Conservation (phyloP, 2,113 vertebrate species). For the Lagenorhynchus albirostris region DNA sequence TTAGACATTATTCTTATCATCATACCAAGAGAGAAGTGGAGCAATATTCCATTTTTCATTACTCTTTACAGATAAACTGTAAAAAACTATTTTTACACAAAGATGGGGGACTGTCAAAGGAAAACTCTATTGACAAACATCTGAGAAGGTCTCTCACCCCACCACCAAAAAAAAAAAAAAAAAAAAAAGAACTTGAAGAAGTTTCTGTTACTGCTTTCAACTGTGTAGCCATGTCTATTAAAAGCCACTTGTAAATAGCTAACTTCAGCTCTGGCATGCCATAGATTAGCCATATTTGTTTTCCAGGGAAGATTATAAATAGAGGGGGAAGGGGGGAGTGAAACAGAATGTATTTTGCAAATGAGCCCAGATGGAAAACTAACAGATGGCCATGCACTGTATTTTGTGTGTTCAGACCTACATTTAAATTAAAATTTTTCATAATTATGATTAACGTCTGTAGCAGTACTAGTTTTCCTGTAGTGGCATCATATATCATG, state of each 20-base stretch:
- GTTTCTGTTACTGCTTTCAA: slow-evolving; percentile 78
- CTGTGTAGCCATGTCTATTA: slow-evolving; percentile 79
- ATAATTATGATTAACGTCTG: slow-evolving; percentile 85
- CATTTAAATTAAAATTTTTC: slow-evolving; percentile 89
- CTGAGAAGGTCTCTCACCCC: slow-evolving; percentile 8
- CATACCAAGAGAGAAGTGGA: not conserved
- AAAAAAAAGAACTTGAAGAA: slow-evolving; percentile 72
- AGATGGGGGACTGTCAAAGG: not conserved
- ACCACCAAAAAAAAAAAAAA: slow-evolving; percentile 68
- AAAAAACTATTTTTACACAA: not conserved
- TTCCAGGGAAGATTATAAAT: slow-evolving; percentile 86
- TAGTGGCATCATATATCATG: slow-evolving; percentile 69
- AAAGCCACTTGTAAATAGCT: slow-evolving; percentile 83
- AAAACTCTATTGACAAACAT: not conserved
- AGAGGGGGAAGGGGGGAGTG: slow-evolving; percentile 76
- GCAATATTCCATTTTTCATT: not conserved
- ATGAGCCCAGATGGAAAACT: slow-evolving; percentile 86
- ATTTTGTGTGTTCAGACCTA: slow-evolving; percentile 84
- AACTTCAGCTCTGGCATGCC: slow-evolving; percentile 78
- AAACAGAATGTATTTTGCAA: slow-evolving; percentile 86
- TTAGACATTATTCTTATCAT: not conserved
- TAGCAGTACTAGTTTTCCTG: slow-evolving; percentile 82
- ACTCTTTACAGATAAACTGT: not conserved
- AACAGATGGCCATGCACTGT: slow-evolving; percentile 86
- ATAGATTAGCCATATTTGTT: slow-evolving; percentile 84